Conservation (phyloP, 1,140 invertebrate genomes). For the Matsumurasca onukii region DNA sequence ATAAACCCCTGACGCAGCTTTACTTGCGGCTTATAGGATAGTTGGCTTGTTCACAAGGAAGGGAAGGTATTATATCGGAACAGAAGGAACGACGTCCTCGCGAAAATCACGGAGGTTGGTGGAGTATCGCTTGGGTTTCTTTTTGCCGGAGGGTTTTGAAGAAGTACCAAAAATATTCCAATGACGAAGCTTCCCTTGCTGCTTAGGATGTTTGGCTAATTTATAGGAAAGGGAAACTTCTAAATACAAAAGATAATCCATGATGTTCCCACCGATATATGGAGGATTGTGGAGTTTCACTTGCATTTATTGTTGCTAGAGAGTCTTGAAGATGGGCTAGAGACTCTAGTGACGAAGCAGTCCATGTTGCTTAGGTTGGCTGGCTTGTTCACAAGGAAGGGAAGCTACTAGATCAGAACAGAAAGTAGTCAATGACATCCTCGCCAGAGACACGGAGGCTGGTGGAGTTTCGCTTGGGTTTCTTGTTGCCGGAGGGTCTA, state of each 20-base stretch:
- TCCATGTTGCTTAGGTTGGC: too few species aligned
- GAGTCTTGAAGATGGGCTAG: too few species aligned
- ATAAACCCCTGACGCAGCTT: too few species aligned
- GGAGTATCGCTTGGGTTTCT: neutral
- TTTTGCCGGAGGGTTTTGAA: neutral
- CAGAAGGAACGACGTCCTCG: conserved; percentile 4
- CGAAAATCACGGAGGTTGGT: neutral
- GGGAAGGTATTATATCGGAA: neutral
- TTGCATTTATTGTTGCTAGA: too few species aligned
- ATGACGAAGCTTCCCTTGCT: conserved; percentile 3
- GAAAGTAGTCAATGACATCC: conserved; percentile 22
- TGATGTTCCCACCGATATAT: too few species aligned
- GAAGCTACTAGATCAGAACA: neutral
- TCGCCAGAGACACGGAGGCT: neutral
- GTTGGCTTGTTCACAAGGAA: too few species aligned
- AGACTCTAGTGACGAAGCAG: too few species aligned
- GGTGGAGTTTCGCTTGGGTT: neutral
- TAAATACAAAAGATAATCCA: too few species aligned
- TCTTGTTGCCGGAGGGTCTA: neutral
- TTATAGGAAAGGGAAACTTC: conserved; percentile 36
- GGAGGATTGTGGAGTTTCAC: too few species aligned
- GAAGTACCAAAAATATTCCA: neutral
- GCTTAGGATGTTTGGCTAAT: too few species aligned
- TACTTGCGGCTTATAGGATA: too few species aligned
- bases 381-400: too few species aligned